phyloP scores from a whole-genome alignment of 2,113 vertebrate species.

The Clinocottus analis region DNA sequence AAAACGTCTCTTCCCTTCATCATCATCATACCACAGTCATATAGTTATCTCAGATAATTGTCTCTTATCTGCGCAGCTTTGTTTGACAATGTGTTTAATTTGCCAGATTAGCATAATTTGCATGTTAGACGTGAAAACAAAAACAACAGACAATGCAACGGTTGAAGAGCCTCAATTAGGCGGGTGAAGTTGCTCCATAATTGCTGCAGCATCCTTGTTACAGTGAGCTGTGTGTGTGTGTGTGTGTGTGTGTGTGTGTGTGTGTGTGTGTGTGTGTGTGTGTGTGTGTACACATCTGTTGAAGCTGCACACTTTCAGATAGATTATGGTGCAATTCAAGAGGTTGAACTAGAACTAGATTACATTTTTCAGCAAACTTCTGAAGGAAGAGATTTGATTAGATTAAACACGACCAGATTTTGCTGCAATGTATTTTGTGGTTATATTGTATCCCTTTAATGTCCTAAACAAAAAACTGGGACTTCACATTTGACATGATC shows the following conservation, averaged over 20 bases:
- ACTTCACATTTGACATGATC: background rate
- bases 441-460: background rate
- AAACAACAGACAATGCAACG: slow-evolving; percentile 58
- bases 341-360: slow-evolving; percentile 17
- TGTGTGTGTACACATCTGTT: slow-evolving; percentile 32
- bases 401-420: background rate
- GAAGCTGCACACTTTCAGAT: background rate
- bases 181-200: slow-evolving; percentile 60
- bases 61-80: slow-evolving; percentile 48
- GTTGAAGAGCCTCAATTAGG: slow-evolving; percentile 67
- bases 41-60: slow-evolving; percentile 16
- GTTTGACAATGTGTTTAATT: slow-evolving; percentile 69
- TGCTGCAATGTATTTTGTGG: background rate
- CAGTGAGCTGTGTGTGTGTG: slow-evolving; percentile 31
- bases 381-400: background rate
- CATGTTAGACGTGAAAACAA: slow-evolving; percentile 61
- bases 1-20: slow-evolving; percentile 3
- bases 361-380: background rate
- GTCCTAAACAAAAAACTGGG: background rate
- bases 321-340: slow-evolving; percentile 30
- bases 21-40: background rate
- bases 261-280: background rate
- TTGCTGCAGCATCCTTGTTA: slow-evolving; percentile 44
- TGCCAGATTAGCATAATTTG: slow-evolving; percentile 70
- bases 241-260: slow-evolving; percentile 9